phyloP scores from a whole-genome alignment of 2,113 vertebrate genomes.

The Chlamydotis undulata region DNA sequence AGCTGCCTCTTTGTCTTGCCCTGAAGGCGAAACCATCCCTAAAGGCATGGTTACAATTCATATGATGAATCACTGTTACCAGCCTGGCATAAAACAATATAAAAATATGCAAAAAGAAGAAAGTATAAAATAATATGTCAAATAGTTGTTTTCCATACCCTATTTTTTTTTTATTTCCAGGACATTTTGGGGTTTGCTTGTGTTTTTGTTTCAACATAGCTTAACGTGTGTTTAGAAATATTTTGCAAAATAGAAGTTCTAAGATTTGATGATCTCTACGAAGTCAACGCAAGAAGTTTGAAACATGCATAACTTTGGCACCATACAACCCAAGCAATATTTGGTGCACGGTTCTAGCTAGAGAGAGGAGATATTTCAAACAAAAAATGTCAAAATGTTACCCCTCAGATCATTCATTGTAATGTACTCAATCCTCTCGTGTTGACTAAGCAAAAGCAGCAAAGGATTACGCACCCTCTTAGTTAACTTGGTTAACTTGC shows the following conservation, averaged over 20 bases:
- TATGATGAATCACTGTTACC: not conserved
- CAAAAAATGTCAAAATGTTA: not conserved
- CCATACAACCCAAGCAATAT: not conserved
- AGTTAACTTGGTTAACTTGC: not conserved
- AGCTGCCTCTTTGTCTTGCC: not conserved
- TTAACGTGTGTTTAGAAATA: not conserved
- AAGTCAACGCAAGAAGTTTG: not conserved
- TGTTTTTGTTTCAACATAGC: not conserved
- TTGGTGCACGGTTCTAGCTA: not conserved
- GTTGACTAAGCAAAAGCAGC: not conserved
- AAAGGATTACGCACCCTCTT: not conserved
- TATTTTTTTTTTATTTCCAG: not conserved
- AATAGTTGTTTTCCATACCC: not conserved
- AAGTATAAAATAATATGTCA: not conserved
- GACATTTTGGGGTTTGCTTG: not conserved
- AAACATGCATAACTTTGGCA: not conserved
- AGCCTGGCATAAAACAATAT: not conserved
- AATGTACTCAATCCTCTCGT: not conserved
- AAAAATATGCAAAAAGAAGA: not conserved
- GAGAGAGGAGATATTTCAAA: not conserved
- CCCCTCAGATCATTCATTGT: not conserved
- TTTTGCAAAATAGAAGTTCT: not conserved
- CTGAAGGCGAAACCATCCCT: not conserved
- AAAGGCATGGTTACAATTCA: not conserved
- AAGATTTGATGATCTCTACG: not conserved